A percentile compares a stretch with the other conserved stretches of the same genome.
These are phyloP conservation scores for Centropus bengalensis DNA, from an alignment of 2,113 vertebrate species.

Conservation along the genomic window DNA sequence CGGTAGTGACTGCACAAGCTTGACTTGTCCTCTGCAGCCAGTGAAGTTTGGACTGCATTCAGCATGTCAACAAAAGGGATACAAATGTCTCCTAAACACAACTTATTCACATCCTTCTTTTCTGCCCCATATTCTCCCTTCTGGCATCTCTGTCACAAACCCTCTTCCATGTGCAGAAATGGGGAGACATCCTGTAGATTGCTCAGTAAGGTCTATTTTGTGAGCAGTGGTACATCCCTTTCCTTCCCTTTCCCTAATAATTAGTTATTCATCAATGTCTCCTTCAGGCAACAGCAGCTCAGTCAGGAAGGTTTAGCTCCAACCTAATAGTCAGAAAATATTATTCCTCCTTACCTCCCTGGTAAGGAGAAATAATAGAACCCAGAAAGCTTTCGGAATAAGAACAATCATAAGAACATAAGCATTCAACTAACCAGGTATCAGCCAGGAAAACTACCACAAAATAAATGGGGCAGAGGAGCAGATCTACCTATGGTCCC, in stretches of 20 bases:
- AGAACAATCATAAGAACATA: neutral
- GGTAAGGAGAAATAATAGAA: neutral
- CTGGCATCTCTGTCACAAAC: neutral
- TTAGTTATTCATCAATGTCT: neutral
- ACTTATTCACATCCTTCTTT: neutral
- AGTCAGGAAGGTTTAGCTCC: neutral
- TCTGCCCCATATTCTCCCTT: neutral
- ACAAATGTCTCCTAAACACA: neutral
- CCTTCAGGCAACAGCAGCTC: neutral
- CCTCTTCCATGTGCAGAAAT: accelerated
- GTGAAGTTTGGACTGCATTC: accelerated
- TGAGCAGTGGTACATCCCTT: neutral
- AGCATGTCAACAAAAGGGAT: neutral
- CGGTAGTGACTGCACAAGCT: neutral
- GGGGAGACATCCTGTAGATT: neutral
- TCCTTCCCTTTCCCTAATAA: neutral
- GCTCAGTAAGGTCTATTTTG: neutral
- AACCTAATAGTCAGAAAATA: neutral
- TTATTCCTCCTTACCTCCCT: neutral
- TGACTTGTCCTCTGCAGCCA: neutral
- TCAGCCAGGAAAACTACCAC: neutral
- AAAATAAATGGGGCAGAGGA: neutral
- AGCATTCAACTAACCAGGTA: neutral
- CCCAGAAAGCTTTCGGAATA: neutral
- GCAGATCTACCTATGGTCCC: neutral